Percentiles rank a stretch among this genome's conserved stretches.
Conservation (phyloP, 2,888 invertebrate species). For the Campopleginae sp. region DNA sequence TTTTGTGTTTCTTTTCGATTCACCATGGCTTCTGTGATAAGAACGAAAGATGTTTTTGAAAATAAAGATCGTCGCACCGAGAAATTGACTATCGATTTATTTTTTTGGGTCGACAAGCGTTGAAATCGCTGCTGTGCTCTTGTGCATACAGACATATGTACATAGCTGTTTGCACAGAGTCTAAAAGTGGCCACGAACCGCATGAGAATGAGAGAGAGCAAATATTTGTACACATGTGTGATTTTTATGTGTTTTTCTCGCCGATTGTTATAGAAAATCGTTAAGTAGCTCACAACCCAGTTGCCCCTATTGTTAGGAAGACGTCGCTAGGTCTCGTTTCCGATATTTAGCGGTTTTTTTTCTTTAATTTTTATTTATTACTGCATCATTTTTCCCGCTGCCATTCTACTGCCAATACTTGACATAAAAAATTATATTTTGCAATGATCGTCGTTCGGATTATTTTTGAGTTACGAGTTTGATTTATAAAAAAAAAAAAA, state of each 20-base stretch:
- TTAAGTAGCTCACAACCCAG: constrained; percentile 39
- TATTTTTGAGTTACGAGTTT: neutral
- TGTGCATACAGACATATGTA: neutral
- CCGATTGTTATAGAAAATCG: neutral
- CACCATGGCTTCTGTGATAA: neutral
- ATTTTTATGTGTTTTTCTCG: constrained; percentile 5
- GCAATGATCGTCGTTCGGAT: no score
- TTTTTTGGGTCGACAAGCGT: constrained; percentile 54
- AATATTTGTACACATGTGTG: constrained; percentile 9
- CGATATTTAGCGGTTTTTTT: neutral
- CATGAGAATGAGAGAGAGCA: neutral
- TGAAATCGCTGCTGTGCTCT: constrained; percentile 21
- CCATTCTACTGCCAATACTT: no score
- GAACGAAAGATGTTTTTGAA: neutral
- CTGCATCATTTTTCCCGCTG: neutral
- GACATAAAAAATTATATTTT: no score
- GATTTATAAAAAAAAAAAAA: no score
- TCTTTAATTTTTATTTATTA: neutral
- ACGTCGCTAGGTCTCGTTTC: neutral
- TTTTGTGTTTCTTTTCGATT: neutral
- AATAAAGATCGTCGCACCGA: neutral
- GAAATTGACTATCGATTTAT: constrained; percentile 31
- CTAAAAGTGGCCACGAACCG: neutral
- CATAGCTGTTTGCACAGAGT: constrained; percentile 1
- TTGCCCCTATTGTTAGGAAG: constrained; percentile 19